A percentile compares a stretch with the other conserved stretches of the same genome.
These are phyloP conservation scores for Lucilia cuprina DNA, from an alignment of 1,140 invertebrate species.

Conservation along the genomic window DNA sequence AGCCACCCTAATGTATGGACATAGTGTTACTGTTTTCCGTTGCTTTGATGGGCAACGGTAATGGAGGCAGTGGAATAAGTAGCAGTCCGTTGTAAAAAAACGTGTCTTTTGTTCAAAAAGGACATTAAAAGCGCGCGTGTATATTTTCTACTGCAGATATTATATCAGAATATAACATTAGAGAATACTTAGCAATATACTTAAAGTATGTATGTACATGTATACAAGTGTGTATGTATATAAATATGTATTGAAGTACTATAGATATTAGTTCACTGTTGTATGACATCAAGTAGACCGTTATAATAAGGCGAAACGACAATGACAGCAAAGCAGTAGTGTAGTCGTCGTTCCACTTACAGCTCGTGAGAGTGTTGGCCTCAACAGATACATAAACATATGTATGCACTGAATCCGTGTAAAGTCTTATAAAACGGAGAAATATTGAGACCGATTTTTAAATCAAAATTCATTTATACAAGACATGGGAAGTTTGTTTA, in stretches of 20 bases:
- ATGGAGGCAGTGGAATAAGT: constrained; percentile 16
- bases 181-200: constrained; percentile 25
- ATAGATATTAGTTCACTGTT: constrained; percentile 8
- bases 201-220: not conserved
- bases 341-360: not conserved
- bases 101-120: constrained; percentile 38
- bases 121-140: constrained; percentile 36
- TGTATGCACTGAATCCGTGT: not conserved
- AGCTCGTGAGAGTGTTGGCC: not conserved
- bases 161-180: constrained; percentile 24
- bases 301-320: constrained; percentile 33
- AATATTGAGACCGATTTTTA: not conserved
- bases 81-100: constrained; percentile 19
- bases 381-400: not conserved
- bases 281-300: constrained; percentile 27
- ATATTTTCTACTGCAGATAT: constrained; percentile 22
- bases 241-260: not conserved
- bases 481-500: not conserved
- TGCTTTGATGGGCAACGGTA: constrained; percentile 19
- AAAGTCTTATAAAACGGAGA: not conserved
- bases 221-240: not conserved
- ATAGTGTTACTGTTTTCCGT: constrained; percentile 3
- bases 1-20: not conserved
- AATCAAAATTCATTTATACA: not conserved
- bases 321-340: constrained; percentile 12